phyloP scores from a whole-genome alignment of 1,140 invertebrate genomes.

The Limonius californicus region DNA sequence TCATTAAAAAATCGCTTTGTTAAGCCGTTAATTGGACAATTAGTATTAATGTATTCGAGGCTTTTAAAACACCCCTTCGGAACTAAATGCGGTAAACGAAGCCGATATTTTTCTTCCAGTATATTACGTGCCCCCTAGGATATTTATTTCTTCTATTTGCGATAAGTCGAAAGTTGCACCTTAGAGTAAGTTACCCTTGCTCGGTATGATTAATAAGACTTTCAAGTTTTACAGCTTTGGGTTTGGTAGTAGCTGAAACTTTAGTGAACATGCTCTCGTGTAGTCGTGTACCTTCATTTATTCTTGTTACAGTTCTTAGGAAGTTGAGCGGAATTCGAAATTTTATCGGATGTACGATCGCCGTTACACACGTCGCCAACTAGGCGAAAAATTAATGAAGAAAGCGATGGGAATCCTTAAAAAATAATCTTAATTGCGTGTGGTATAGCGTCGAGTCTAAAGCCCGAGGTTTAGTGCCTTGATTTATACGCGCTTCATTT shows the following conservation, averaged over 20 bases:
- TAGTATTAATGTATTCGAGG: too few relatives aligned
- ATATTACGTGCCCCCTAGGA: neutral
- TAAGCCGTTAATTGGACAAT: too few relatives aligned
- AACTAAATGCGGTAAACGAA: too few relatives aligned
- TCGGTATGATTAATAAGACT: constrained; percentile 9
- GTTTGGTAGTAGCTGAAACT: neutral
- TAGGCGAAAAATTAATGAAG: neutral
- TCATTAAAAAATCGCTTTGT: too few relatives aligned
- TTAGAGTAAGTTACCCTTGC: neutral
- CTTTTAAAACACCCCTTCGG: too few relatives aligned
- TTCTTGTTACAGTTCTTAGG: neutral
- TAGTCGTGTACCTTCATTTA: constrained; percentile 2
- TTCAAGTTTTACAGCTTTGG: constrained; percentile 7
- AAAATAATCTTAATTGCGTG: constrained; percentile 7
- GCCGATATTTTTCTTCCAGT: too few relatives aligned
- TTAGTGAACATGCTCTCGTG: neutral
- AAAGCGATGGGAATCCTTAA: neutral
- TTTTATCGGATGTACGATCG: neutral
- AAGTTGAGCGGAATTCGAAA: constrained; percentile 2
- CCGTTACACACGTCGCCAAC: neutral
- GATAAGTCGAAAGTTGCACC: neutral
- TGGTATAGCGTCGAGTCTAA: constrained; percentile 2
- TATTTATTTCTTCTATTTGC: neutral
- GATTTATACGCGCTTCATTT: neutral
- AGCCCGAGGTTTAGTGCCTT: constrained; percentile 3